phyloP scores from a whole-genome alignment of 2,888 invertebrate species.

The Dorcus parallelipipedus region DNA sequence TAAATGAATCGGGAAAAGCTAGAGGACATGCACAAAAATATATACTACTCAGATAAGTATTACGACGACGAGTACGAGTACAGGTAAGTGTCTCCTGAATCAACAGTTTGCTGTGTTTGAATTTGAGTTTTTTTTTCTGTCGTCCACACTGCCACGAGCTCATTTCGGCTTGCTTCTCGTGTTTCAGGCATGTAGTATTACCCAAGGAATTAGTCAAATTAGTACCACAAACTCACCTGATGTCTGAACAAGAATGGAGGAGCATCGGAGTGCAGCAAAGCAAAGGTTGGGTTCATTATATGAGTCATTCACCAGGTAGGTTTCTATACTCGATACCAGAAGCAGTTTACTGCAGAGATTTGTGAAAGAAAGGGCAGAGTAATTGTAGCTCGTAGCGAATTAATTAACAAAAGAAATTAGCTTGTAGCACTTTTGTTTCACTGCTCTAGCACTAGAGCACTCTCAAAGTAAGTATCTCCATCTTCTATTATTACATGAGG shows the following conservation, averaged over 20 bases:
- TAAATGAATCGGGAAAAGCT: conserved; percentile 33
- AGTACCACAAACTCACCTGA: conserved; percentile 88
- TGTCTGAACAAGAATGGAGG: conserved; percentile 94
- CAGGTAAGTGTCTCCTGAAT: conserved; percentile 60
- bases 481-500: background rate
- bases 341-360: too few relatives aligned
- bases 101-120: too few relatives aligned
- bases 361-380: too few relatives aligned
- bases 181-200: conserved; percentile 84
- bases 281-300: conserved; percentile 95
- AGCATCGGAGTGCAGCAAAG: conserved; percentile 93
- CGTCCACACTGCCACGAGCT: too few relatives aligned
- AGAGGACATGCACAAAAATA: conserved; percentile 58
- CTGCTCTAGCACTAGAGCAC: too few relatives aligned
- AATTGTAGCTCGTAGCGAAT: too few relatives aligned
- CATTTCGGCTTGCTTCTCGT: background rate
- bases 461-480: background rate
- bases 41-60: conserved; percentile 93
- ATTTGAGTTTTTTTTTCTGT: too few relatives aligned
- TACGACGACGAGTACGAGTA: conserved; percentile 89
- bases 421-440: too few relatives aligned
- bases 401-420: too few relatives aligned
- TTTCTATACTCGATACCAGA: background rate
- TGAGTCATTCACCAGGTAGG: conserved; percentile 90
- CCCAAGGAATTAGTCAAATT: conserved; percentile 88